Evolutionary conservation across 2,888 invertebrate species (phyloP).

Genomic region (Eupithecia tripunctaria): DNA sequence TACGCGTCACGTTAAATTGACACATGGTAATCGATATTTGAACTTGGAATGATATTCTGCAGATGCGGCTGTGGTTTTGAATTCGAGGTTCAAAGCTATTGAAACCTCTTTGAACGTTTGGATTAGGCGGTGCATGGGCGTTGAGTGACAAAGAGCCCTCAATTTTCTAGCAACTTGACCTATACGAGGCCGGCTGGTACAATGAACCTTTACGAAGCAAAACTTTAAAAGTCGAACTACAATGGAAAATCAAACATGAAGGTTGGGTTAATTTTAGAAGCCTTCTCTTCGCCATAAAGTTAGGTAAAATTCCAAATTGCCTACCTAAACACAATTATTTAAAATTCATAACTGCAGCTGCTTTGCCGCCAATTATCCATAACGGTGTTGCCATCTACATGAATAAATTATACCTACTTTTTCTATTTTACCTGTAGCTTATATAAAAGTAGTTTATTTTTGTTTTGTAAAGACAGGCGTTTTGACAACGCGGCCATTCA

Average conservation of each 20-base stretch:
- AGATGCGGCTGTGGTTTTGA: constrained; percentile 11
- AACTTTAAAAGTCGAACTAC: not conserved
- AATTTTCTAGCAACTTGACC: constrained; percentile 38
- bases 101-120: constrained; percentile 13
- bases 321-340: not conserved
- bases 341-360: constrained; percentile 42
- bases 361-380: constrained; percentile 42
- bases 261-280: not conserved
- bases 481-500: constrained; percentile 48
- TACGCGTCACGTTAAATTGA: constrained; percentile 50
- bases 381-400: constrained; percentile 51
- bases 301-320: not conserved
- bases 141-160: constrained; percentile 39
- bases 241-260: constrained; percentile 1
- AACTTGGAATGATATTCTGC: constrained; percentile 41
- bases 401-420: constrained; percentile 43
- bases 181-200: constrained; percentile 13
- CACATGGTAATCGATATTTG: constrained; percentile 54
- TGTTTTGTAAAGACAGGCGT: constrained; percentile 37
- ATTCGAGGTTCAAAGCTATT: not conserved
- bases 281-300: not conserved
- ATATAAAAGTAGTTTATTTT: not conserved
- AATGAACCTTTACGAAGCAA: constrained; percentile 1
- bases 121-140: constrained; percentile 37
- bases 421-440: constrained; percentile 14